Percentiles rank a stretch among this genome's conserved stretches.
Conservation (phyloP, 2,113 vertebrate genomes). For the Corynorhinus townsendii region DNA sequence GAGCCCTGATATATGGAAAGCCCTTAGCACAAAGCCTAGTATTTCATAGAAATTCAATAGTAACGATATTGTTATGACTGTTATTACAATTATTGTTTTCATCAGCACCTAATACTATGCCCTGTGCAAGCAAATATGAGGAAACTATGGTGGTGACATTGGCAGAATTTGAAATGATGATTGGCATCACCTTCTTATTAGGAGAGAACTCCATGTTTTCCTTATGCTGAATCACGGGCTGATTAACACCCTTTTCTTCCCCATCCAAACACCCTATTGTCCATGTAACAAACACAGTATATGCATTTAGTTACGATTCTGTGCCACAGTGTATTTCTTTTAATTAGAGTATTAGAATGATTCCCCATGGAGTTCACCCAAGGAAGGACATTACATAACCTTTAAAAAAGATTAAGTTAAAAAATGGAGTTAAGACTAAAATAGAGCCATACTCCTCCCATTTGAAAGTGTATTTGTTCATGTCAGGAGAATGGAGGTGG, state of each 20-base stretch:
- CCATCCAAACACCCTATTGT: background rate
- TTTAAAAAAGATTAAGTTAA: conserved; percentile 47
- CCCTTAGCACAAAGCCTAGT: background rate
- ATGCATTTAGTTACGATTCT: background rate
- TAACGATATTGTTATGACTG: background rate
- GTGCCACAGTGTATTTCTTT: conserved; percentile 37
- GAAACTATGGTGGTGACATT: fast-evolving
- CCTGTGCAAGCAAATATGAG: background rate
- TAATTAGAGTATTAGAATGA: conserved; percentile 60
- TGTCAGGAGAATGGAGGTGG: conserved; percentile 64
- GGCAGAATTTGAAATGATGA: background rate
- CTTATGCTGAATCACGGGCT: background rate
- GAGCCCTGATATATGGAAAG: background rate
- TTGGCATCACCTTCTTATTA: background rate
- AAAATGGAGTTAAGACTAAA: conserved; percentile 57
- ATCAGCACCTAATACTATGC: background rate
- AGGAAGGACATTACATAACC: conserved; percentile 40
- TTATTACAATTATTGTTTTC: background rate
- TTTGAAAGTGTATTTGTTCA: conserved; percentile 72
- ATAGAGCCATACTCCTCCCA: conserved; percentile 54
- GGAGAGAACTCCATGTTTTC: background rate
- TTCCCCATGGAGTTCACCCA: conserved; percentile 11
- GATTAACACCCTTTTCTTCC: background rate
- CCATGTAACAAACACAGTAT: background rate
- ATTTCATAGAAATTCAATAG: background rate